Base-by-base conservation (phyloP, 1,140 invertebrate genomes). In the Elysia chlorotica region DNA sequence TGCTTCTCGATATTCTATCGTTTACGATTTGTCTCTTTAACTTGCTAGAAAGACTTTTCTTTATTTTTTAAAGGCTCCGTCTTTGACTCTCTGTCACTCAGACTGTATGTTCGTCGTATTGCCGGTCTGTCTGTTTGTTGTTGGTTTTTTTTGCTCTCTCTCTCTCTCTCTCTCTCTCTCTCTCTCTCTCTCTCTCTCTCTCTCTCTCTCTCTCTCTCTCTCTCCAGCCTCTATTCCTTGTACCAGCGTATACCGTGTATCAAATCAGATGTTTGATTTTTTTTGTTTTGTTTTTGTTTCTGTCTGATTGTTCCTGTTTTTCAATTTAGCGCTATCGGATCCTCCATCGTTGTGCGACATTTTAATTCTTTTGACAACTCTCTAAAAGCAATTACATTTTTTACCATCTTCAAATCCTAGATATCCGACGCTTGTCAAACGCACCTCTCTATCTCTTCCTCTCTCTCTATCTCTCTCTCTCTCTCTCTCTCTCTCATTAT, bases 161-260 rank as follows among this genome's bases (percentile, higher is more conserved):
- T 59, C 35, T 66, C 28, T 66, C 54, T 67, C 35, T 73, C 72
- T 69, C 38, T 62, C 36, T 69, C 57, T 48, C 38, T 65, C 57
- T 69, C 41, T 74, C 65, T 61, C 25, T 33, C 56, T 74, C 62
- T 74, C 54, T 59, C 25, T 67, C 65, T 74, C 56, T 65, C 2
- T 65, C 70, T 72, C 30, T 65, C 2, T 63, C 57, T 72, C 38
- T 65, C 37, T 72, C 1, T 72, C 38, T 65, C 41, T 72, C 2
- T 72, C 38, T 30, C 37, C 37, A 28, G 36, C 28, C 67, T 33
- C 33, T 53, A 3, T 35, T 53, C 31, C 53, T 33, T 36, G n/a
- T n/a, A n/a, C n/a, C n/a, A n/a, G n/a, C n/a, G n/a, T n/a, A n/a
- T n/a, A n/a, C n/a, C n/a, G n/a, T n/a, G n/a, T n/a, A n/a, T n/a